Conservation (phyloP, 2,888 invertebrate species). For the Adela reaumurella region DNA sequence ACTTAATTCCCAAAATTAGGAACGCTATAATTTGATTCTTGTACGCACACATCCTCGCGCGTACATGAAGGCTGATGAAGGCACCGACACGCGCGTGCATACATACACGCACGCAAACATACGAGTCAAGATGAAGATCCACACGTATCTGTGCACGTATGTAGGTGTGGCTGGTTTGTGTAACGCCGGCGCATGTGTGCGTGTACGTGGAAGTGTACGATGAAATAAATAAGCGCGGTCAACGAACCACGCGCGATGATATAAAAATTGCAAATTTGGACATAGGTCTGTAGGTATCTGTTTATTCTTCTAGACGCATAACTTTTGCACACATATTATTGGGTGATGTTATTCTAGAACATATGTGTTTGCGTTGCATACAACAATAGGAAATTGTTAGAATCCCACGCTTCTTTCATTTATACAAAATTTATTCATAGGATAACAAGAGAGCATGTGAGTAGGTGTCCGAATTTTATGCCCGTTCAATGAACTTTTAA, state of each 20-base stretch:
- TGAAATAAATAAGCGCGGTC: constrained; percentile 58
- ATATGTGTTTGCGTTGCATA: too few species aligned
- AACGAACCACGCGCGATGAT: constrained; percentile 51
- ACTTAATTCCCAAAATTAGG: neutral
- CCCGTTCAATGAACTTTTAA: too few species aligned
- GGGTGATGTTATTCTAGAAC: too few species aligned
- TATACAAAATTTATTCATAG: too few species aligned
- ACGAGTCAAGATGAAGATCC: too few species aligned
- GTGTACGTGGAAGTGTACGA: constrained; percentile 55
- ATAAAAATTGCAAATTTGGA: constrained; percentile 44
- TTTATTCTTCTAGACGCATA: too few species aligned
- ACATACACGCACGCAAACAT: neutral
- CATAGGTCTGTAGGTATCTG: too few species aligned
- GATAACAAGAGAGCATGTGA: too few species aligned
- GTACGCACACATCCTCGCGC: neutral
- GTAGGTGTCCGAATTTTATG: too few species aligned
- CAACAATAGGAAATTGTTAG: too few species aligned
- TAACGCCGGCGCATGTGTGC: constrained; percentile 30
- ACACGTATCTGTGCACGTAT: constrained; percentile 27
- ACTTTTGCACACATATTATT: too few species aligned
- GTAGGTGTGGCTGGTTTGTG: constrained; percentile 32
- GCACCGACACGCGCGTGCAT: neutral
- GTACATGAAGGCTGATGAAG: neutral
- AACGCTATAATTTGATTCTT: neutral
- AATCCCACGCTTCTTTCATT: too few species aligned